Evolutionary conservation across 2,797 vertebrate genomes (phyloP), one percentile per base, ranked within the genome.

Genomic region (Podarcis lilfordi): DNA sequence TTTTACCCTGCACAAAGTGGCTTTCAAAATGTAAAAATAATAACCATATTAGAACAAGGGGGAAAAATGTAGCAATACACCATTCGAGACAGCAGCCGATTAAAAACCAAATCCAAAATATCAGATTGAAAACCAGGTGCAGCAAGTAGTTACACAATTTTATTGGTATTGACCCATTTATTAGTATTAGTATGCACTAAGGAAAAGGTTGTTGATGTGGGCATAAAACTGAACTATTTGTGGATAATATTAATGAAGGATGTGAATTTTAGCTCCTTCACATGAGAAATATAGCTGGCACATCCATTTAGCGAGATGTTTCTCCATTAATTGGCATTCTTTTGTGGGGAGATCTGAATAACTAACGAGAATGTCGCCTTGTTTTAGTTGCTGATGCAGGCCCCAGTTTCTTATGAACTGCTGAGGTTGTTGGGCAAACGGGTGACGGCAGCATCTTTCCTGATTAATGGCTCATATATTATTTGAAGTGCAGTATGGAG

Each of bases 401-500:
- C 91, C 82, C 68, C 89, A 87, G 82, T 78, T 91, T 90, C 91
- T 93, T 93, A 87, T 91, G 87, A 94, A 89, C 80, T 89, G 89
- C 35, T 71, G 88, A 91, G 92, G 91, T 91, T 87, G 89, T 91
- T 92, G 89, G 91, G 91, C 90, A 93, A 91, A 89, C 90, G 89
- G 91, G 87, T 91, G 83, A 90, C 89, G 87, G 83, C 9, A 10
- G 87, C 91, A 92, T 72, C 88, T 88, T 87, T 84, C 78, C 91
- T 93, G 91, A 95, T 94, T 93, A 96, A 91, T 92, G 87, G 92
- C 87, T 92, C 13, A 29, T 81, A 85, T 92, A 82, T 92, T 90
- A 45, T 43, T 11, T 68, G n/a, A 61, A 87, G 74, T 40, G 32
- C 32, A 27, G 40, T 50, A 64, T 77, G 77, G 50, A 40, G n/a